Conservation (phyloP, 2,888 invertebrate species). For the Dasysyrphus albostriatus region DNA sequence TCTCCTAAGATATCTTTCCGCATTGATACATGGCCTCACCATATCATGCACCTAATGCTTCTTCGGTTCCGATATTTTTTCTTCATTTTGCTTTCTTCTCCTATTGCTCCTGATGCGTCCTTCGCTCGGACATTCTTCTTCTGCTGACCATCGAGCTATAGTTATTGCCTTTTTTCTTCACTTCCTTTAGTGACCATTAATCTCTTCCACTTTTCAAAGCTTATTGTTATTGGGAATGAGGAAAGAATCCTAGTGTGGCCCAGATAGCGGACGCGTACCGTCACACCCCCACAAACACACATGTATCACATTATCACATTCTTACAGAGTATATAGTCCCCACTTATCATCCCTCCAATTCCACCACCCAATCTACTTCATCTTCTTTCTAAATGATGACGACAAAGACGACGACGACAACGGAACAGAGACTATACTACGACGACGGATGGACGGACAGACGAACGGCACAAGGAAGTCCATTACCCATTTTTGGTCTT, state of each 20-base stretch:
- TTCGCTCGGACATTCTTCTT: slow-evolving; percentile 22
- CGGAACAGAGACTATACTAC: background rate
- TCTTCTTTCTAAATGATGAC: slow-evolving; percentile 29
- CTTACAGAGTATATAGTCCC: slow-evolving; percentile 50
- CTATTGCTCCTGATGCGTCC: slow-evolving; percentile 1
- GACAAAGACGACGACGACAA: slow-evolving; percentile 15
- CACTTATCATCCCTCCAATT: background rate
- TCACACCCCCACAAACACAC: slow-evolving; percentile 56
- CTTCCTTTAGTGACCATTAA: slow-evolving; percentile 74
- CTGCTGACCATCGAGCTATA: slow-evolving; percentile 10
- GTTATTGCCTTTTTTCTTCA: slow-evolving; percentile 53
- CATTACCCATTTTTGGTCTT: slow-evolving; percentile 65
- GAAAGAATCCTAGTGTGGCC: slow-evolving; percentile 57
- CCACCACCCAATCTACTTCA: slow-evolving; percentile 33
- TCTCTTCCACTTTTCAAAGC: slow-evolving; percentile 75
- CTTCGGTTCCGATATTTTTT: slow-evolving; percentile 17
- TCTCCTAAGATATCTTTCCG: slow-evolving; percentile 67
- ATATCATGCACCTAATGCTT: slow-evolving; percentile 74
- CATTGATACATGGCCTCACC: slow-evolving; percentile 68
- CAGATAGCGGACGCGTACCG: slow-evolving; percentile 44
- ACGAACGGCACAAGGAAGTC: slow-evolving; percentile 57
- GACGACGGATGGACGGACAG: slow-evolving; percentile 3
- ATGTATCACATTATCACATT: slow-evolving; percentile 76
- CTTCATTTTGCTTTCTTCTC: background rate
- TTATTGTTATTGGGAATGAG: slow-evolving; percentile 75